Conservation (phyloP, 2,888 invertebrate genomes). For the Gastracanthus pulcherrimus region DNA sequence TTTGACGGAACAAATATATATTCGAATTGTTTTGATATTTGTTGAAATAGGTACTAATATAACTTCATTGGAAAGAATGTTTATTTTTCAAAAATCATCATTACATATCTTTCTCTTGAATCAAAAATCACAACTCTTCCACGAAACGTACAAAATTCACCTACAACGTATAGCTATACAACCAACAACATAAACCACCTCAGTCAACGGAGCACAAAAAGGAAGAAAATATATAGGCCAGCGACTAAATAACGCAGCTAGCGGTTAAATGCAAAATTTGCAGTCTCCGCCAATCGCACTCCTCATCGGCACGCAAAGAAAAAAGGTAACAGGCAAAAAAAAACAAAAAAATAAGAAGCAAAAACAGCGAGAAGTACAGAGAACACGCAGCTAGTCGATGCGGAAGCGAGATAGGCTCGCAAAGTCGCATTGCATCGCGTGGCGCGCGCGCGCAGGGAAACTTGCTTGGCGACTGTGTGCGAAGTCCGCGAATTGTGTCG, state of each 20-base stretch:
- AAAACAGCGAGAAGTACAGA: background rate
- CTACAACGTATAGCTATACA: no score
- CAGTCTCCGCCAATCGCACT: background rate
- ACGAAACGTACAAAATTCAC: no score
- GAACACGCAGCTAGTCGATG: background rate
- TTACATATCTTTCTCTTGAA: no score
- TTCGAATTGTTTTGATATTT: no score
- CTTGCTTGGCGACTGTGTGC: background rate
- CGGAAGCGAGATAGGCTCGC: background rate
- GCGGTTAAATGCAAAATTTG: conserved; percentile 13
- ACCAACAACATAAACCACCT: background rate
- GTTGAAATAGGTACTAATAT: no score
- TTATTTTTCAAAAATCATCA: no score
- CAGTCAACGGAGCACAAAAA: background rate
- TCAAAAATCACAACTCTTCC: no score
- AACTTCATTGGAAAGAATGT: no score
- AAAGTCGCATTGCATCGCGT: conserved; percentile 14
- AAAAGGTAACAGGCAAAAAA: background rate
- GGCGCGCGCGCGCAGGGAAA: background rate
- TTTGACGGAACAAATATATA: no score
- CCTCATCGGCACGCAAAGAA: background rate
- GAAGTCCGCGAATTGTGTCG: conserved; percentile 30
- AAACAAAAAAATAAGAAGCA: background rate
- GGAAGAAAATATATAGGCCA: background rate
- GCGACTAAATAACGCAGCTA: background rate